Conservation (phyloP, 2,113 vertebrate genomes). For the Murina feae region DNA sequence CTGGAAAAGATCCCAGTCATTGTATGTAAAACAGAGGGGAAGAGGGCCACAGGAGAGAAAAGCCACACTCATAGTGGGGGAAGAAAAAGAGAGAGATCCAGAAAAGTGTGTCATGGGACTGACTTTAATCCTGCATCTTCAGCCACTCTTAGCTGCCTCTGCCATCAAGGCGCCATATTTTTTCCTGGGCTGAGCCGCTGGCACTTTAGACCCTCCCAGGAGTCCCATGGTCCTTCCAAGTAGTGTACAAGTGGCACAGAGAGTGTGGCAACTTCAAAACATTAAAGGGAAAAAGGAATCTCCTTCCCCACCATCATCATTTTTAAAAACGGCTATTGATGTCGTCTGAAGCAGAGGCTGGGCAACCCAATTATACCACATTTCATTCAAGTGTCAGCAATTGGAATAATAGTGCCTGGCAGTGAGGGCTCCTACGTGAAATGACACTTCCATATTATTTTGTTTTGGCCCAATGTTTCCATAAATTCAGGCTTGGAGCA, state of each 20-base stretch:
- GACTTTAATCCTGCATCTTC: constrained; percentile 33
- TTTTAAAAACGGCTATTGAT: constrained; percentile 81
- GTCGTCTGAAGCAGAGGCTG: constrained; percentile 74
- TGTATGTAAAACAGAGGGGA: not conserved
- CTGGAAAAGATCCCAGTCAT: not conserved
- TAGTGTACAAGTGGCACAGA: constrained; percentile 59
- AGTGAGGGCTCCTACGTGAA: constrained; percentile 62
- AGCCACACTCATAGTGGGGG: not conserved
- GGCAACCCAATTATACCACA: constrained; percentile 79
- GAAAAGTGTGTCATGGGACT: constrained; percentile 48
- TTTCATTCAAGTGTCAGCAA: constrained; percentile 81
- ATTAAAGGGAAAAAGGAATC: constrained; percentile 75
- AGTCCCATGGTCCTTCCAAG: constrained; percentile 70
- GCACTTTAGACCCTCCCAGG: constrained; percentile 64
- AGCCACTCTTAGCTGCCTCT: constrained; percentile 55
- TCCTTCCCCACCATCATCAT: constrained; percentile 75
- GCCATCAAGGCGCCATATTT: constrained; percentile 56
- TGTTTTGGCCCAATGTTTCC: constrained; percentile 72
- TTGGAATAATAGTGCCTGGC: constrained; percentile 78
- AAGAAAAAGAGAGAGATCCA: not conserved
- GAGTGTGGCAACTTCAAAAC: constrained; percentile 72
- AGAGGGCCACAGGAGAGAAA: not conserved
- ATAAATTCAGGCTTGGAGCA: constrained; percentile 74
- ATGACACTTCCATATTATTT: constrained; percentile 75
- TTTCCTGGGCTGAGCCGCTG: constrained; percentile 63